Evolutionary conservation across 2,797 vertebrate species (phyloP).

Genomic region (Trichosurus vulpecula): DNA sequence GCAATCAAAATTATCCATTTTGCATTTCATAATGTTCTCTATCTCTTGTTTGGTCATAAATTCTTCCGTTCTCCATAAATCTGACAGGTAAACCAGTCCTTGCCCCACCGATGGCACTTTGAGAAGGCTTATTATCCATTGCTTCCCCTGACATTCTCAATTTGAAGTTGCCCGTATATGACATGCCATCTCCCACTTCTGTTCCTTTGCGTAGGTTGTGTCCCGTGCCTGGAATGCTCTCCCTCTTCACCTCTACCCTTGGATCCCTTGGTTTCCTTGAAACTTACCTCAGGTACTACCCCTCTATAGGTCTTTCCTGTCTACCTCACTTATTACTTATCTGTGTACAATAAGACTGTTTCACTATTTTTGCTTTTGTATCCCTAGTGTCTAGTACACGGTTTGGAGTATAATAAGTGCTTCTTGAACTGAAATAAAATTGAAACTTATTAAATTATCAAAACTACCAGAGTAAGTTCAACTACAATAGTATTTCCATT

Average conservation of each 20-base stretch:
- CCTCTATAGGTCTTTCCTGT: not conserved
- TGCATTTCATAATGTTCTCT: too few species aligned
- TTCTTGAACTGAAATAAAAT: not conserved
- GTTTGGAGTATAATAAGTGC: not conserved
- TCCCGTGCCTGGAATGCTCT: not conserved
- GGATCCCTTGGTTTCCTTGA: not conserved
- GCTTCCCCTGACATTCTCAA: not conserved
- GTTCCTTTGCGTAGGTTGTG: not conserved
- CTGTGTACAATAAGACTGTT: not conserved
- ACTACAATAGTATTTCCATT: not conserved
- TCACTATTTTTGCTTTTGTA: not conserved
- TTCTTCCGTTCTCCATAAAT: too few species aligned
- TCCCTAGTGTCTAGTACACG: not conserved
- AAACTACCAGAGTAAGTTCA: not conserved
- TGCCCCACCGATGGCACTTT: too few species aligned
- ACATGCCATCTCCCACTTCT: not conserved
- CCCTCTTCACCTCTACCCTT: not conserved
- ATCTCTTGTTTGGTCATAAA: too few species aligned
- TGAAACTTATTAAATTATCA: not conserved
- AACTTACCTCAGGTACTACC: not conserved
- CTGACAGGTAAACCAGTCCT: too few species aligned
- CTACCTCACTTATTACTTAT: not conserved
- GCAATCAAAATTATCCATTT: too few species aligned
- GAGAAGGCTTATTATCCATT: not conserved
- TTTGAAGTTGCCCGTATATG: not conserved